Conservation (phyloP, 2,888 invertebrate species). For the Junonia oenone region DNA sequence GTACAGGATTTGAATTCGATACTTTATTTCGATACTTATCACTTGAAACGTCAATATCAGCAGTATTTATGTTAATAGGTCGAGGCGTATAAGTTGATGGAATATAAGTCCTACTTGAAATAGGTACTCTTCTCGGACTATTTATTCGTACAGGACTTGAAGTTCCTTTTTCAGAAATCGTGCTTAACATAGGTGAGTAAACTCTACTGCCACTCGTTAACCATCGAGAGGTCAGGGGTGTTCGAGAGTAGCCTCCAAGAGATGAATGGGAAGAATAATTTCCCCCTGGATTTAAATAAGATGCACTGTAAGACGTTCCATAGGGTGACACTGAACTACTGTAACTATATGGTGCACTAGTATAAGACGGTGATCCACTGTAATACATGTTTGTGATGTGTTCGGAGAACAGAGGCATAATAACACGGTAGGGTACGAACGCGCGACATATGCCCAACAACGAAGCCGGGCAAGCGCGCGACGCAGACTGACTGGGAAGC, state of each 20-base stretch:
- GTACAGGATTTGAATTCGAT: constrained; percentile 33
- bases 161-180: constrained; percentile 79
- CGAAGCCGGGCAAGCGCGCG: constrained; percentile 35
- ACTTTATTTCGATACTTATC: constrained; percentile 76
- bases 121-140: constrained; percentile 65
- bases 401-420: constrained; percentile 85
- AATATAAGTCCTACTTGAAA: constrained; percentile 71
- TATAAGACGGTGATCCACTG: constrained; percentile 69
- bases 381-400: constrained; percentile 81
- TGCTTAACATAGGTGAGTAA: constrained; percentile 86
- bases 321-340: constrained; percentile 61
- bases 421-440: constrained; percentile 38
- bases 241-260: constrained; percentile 78
- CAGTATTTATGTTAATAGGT: constrained; percentile 89
- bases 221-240: constrained; percentile 60
- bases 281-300: constrained; percentile 72
- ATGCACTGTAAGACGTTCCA: constrained; percentile 67
- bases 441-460: constrained; percentile 55
- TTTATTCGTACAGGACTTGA: constrained; percentile 60
- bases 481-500: constrained; percentile 39
- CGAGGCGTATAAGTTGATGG: constrained; percentile 71
- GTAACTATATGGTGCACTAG: constrained; percentile 68
- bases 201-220: constrained; percentile 61
- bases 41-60: constrained; percentile 90
- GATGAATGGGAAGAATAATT: constrained; percentile 71